Evolutionary conservation across 2,797 vertebrate species (phyloP), one percentile per base, ranked within the genome.

Genomic region (Halcyon smyrnensis): DNA sequence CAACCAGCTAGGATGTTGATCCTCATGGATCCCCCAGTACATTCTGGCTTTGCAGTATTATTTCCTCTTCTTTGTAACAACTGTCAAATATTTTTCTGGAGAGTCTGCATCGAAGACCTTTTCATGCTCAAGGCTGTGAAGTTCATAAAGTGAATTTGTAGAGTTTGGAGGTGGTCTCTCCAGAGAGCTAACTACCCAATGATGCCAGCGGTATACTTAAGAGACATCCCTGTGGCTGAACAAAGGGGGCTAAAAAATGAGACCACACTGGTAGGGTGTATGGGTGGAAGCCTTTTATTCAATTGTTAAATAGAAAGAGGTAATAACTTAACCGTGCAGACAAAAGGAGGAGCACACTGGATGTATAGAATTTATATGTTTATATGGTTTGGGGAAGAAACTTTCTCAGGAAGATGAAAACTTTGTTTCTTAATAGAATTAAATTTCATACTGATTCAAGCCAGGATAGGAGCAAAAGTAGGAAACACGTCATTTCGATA

Each of bases 241-340:
- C 32, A 23, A 63, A 63, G 16, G 8, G 7, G 6, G 10, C 24
- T 75, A 41, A 63, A 39, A 79, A 70, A 11, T 74, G 67, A 86
- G 41, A 79, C 9, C 36, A 8, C 11, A 1, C 0, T 36, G 34
- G 41, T 16, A 16, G 5, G 23, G 36, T 76, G 8, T 18, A 32
- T 32, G n/a, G 46, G 30, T 84, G 30, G 57, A 64, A 91, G 81
- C 1, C 75, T 94, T 96, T 97, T 93, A 96, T 97, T 97, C 48
- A 90, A 23, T 83, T 95, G 39, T 97, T 97, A 96, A 97, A 97
- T 97, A 95, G 84, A 83, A 93, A 87, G 95, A 94, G 68, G 50
- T 25, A 97, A 97, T 97, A 97, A 97, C 88, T 97, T 97, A 97
- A 97, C 15, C 62, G 77, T 95, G 71, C 75, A 93, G 90, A 71